Percentiles rank a stretch among this genome's conserved stretches.
phyloP scores from a whole-genome alignment of 2,888 invertebrate genomes.

The Cyclophora punctaria region DNA sequence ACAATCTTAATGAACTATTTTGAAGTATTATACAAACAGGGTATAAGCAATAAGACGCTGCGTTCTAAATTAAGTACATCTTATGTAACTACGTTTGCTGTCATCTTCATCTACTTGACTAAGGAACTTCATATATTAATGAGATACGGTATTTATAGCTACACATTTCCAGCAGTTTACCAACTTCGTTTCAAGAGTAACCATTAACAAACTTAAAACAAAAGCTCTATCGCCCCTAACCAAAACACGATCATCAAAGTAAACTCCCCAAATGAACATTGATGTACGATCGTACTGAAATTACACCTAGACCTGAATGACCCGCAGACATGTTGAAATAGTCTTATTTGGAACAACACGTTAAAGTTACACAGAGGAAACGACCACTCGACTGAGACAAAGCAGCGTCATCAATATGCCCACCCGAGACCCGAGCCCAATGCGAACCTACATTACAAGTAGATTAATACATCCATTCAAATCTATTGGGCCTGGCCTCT shows the following conservation, averaged over 20 bases:
- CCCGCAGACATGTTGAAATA: slow-evolving; percentile 33
- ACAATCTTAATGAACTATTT: slow-evolving; percentile 27
- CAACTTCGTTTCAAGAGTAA: too few relatives aligned
- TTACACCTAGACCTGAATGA: slow-evolving; percentile 44
- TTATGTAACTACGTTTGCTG: too few relatives aligned
- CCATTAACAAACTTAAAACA: neutral
- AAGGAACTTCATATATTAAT: too few relatives aligned
- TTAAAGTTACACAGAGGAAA: slow-evolving; percentile 49
- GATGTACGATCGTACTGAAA: slow-evolving; percentile 25
- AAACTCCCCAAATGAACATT: slow-evolving; percentile 11
- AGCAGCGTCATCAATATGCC: slow-evolving; percentile 60
- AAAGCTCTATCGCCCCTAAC: slow-evolving; percentile 3
- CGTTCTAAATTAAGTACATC: too few relatives aligned
- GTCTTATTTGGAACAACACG: slow-evolving; percentile 43
- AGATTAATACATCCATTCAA: slow-evolving; percentile 59
- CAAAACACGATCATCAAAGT: slow-evolving; percentile 9
- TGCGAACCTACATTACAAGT: slow-evolving; percentile 47
- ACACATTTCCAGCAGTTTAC: too few relatives aligned
- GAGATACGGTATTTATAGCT: too few relatives aligned
- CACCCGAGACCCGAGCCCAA: slow-evolving; percentile 45
- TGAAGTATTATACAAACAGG: slow-evolving; percentile 28
- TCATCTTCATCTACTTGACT: too few relatives aligned
- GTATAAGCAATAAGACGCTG: neutral
- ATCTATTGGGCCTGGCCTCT: slow-evolving; percentile 29
- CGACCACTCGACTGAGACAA: slow-evolving; percentile 57